phyloP scores from a whole-genome alignment of 1,140 invertebrate genomes.

The Elysia chlorotica region DNA sequence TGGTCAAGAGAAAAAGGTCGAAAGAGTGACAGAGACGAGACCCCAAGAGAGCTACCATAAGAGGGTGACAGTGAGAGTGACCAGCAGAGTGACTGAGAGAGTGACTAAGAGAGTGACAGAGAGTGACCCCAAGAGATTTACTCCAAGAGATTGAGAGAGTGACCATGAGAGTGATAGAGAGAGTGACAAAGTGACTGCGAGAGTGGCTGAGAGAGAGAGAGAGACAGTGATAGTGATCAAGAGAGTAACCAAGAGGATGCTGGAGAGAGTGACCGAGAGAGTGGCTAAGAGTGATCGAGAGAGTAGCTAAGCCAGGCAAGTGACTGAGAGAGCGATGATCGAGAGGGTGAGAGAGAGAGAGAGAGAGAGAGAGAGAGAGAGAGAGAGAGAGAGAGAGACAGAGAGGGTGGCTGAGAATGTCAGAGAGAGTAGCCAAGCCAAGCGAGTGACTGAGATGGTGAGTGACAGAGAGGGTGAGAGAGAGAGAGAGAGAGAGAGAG shows the following conservation, averaged over 20 bases:
- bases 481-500: too few species aligned
- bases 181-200: slow-evolving; percentile 23
- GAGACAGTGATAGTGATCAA: too few species aligned
- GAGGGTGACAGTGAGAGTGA: too few species aligned
- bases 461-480: too few species aligned
- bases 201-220: too few species aligned
- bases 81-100: not conserved
- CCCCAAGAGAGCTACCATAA: too few species aligned
- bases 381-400: not conserved
- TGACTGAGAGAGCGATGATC: too few species aligned
- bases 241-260: not conserved
- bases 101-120: slow-evolving; percentile 5
- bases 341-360: too few species aligned
- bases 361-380: too few species aligned
- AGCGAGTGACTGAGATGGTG: too few species aligned
- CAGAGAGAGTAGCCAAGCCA: too few species aligned
- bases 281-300: slow-evolving; percentile 22
- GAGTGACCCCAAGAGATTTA: slow-evolving; percentile 21
- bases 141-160: not conserved
- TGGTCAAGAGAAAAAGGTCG: not conserved
- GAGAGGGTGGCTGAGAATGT: slow-evolving; percentile 5
- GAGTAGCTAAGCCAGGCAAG: too few species aligned
- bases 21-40: slow-evolving; percentile 3
- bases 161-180: slow-evolving; percentile 13
- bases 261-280: slow-evolving; percentile 3